These are phyloP conservation scores for Coleophora flavipennella DNA, from an alignment of 2,888 invertebrate species.

Conservation along the genomic window DNA sequence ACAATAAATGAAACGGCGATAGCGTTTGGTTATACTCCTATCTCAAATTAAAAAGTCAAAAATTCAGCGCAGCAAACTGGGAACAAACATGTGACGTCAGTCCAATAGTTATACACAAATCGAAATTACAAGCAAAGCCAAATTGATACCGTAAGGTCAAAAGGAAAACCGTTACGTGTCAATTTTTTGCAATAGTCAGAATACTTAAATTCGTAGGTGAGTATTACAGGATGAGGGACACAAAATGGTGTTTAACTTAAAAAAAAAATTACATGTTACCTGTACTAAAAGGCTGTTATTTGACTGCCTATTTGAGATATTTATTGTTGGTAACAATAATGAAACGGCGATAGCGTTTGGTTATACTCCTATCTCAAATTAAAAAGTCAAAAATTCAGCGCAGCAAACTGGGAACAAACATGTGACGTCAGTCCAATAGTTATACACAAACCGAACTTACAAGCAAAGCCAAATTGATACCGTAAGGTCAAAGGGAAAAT, in stretches of 20 bases:
- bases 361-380: too few relatives aligned
- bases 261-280: too few relatives aligned
- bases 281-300: slow-evolving; percentile 61
- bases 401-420: slow-evolving; percentile 76
- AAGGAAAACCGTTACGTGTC: neutral
- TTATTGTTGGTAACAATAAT: too few relatives aligned
- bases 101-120: slow-evolving; percentile 16
- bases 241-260: neutral
- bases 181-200: too few relatives aligned
- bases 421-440: slow-evolving; percentile 34
- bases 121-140: slow-evolving; percentile 2
- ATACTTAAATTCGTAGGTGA: too few relatives aligned
- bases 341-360: too few relatives aligned
- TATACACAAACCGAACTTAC: neutral
- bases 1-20: too few relatives aligned
- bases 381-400: too few relatives aligned
- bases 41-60: too few relatives aligned
- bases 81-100: slow-evolving; percentile 59
- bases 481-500: slow-evolving; percentile 3
- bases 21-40: too few relatives aligned
- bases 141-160: slow-evolving; percentile 7
- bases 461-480: slow-evolving; percentile 6
- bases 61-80: slow-evolving; percentile 77
- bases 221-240: too few relatives aligned
- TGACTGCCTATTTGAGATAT: too few relatives aligned